These are phyloP conservation scores for Eleutherodactylus coqui DNA, from an alignment of 2,797 vertebrate genomes.

Conservation along the genomic window DNA sequence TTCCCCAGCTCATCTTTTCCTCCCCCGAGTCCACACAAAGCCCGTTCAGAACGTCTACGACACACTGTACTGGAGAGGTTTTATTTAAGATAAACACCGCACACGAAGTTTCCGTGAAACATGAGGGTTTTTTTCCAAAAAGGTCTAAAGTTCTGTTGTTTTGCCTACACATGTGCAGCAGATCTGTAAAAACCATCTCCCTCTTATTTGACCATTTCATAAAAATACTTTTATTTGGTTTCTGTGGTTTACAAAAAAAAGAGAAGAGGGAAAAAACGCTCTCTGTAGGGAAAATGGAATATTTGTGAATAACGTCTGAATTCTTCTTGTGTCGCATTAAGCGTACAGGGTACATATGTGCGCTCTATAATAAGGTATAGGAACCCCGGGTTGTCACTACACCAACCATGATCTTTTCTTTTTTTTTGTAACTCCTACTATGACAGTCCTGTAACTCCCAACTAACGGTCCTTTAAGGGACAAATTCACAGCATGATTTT, in stretches of 20 bases:
- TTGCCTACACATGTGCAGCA: conserved; percentile 22
- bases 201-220: neutral
- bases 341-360: neutral
- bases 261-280: conserved; percentile 7
- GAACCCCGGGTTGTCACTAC: neutral
- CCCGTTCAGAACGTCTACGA: neutral
- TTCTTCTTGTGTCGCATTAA: conserved; percentile 24
- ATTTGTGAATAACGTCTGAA: conserved; percentile 23
- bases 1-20: neutral
- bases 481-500: neutral
- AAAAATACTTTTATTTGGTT: conserved; percentile 40
- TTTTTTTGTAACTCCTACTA: neutral
- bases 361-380: neutral
- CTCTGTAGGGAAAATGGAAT: conserved; percentile 30
- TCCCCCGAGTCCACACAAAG: neutral
- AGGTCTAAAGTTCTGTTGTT: conserved; percentile 38
- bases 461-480: neutral
- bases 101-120: conserved; percentile 37
- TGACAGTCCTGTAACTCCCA: neutral
- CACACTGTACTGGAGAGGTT: neutral
- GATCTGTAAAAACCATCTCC: conserved; percentile 31
- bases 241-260: neutral
- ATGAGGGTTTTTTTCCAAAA: conserved; percentile 5
- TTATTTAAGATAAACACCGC: conserved; percentile 35
- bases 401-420: neutral